These are phyloP conservation scores for Condylura cristata DNA, from an alignment of 2,113 vertebrate genomes.

Conservation along the genomic window DNA sequence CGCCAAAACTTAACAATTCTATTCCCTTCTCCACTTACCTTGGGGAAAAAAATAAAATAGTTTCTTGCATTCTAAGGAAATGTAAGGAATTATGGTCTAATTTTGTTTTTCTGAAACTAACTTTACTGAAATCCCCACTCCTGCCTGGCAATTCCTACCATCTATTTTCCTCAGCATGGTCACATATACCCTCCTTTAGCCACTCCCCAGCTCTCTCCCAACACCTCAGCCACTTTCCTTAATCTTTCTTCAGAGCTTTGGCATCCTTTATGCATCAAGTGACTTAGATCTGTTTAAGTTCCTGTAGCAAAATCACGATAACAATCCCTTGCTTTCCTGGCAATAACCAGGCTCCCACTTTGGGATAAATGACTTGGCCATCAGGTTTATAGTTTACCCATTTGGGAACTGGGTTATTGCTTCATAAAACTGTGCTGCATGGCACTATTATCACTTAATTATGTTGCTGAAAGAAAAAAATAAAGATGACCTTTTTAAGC, in stretches of 20 bases:
- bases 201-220: neutral
- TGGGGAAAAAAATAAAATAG: neutral
- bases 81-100: neutral
- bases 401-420: constrained; percentile 85
- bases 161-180: neutral
- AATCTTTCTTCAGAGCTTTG: neutral
- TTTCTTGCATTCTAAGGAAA: neutral
- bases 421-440: constrained; percentile 83
- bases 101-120: neutral
- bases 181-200: no score
- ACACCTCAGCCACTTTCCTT: neutral
- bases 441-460: constrained; percentile 83
- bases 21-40: neutral
- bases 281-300: constrained; percentile 74
- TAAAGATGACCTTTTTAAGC: constrained; percentile 75
- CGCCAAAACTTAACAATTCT: neutral
- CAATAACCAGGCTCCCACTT: constrained; percentile 81
- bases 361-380: constrained; percentile 85
- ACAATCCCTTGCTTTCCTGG: constrained; percentile 77
- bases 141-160: neutral
- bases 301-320: constrained; percentile 74
- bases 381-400: constrained; percentile 80
- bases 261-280: neutral
- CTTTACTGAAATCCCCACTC: neutral
- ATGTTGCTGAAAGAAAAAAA: constrained; percentile 69